Evolutionary conservation across 64 coral and sea anemone species (phyloP), one percentile per base, ranked within the genome.

Genomic region (Montipora capricornis): DNA sequence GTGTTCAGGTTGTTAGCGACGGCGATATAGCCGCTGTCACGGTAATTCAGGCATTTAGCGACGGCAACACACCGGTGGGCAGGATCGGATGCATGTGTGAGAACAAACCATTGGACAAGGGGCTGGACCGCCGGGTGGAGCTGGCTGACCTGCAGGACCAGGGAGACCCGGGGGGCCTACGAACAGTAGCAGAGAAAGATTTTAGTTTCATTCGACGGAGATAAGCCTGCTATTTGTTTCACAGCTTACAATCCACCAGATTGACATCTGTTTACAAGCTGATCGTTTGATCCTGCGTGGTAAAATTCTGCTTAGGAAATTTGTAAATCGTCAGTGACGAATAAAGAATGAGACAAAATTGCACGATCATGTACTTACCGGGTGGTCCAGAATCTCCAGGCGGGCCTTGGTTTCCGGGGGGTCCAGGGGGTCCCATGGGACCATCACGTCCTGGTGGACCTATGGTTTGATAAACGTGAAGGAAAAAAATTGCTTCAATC

Each of bases 361-460:
- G 11, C 6, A 57, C 53, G 11, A 8, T 11, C 12, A 74, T 78
- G 10, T 73, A 11, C 59, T 93, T 76, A 62, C 95, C 95, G 2
- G 92, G 89, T 89, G 95, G 92, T 78, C 98, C 98, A 89, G 91
- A 47, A 67, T 99, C 98, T 74, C 98, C 98, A 73, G 98, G 95
- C 11, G 92, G 89, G 51, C 98, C 98, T 96, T 99, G 98, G 90
- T 99, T 95, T 74, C 98, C 98, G 67, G 93, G 70, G 9, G 95
- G 84, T 87, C 97, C 97, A 16, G 94, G 97, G 3, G 94, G 83
- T 80, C 97, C 97, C 87, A 89, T 89, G 47, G 90, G 91, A 24
- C 97, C 97, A 83, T 90, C 64, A 76, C 71, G 24, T 81, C 97
- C 97, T 20, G 97, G 89, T 61, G 94, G 94, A 26, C 95, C 92